phyloP scores from a whole-genome alignment of 2,113 vertebrate genomes.

The Trogon melanurus region DNA sequence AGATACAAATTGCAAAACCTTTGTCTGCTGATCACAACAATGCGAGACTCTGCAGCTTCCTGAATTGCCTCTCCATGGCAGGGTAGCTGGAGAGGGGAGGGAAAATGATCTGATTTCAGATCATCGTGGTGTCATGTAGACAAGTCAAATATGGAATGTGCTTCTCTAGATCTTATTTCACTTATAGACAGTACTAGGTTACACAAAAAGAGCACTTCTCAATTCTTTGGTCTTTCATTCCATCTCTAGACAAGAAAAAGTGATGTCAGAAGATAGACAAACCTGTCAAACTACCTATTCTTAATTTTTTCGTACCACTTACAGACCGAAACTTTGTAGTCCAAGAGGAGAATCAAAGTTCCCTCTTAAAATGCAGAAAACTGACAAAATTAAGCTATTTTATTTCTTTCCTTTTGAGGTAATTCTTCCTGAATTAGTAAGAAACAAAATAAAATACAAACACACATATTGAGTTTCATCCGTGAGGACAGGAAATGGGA shows the following conservation, averaged over 20 bases:
- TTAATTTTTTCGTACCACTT: background rate
- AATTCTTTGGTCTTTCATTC: background rate
- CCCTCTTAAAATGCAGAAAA: background rate
- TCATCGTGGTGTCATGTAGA: background rate
- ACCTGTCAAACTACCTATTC: background rate
- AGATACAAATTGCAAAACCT: background rate
- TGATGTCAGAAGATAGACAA: background rate
- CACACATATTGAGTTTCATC: background rate
- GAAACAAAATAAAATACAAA: background rate
- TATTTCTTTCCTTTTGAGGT: background rate
- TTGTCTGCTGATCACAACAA: background rate
- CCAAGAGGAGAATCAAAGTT: background rate
- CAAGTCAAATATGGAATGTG: background rate
- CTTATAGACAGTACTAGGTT: background rate
- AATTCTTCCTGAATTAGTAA: background rate
- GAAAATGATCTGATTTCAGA: background rate
- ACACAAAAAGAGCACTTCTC: background rate
- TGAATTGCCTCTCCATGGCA: background rate
- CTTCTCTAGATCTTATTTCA: background rate
- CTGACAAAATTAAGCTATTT: background rate
- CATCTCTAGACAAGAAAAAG: background rate
- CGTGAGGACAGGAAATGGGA: background rate
- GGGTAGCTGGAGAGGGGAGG: background rate
- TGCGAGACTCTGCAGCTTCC: background rate
- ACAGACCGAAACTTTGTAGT: background rate